Base-by-base conservation (phyloP, 2,797 vertebrate species). In the Coregonus ussuriensis region DNA sequence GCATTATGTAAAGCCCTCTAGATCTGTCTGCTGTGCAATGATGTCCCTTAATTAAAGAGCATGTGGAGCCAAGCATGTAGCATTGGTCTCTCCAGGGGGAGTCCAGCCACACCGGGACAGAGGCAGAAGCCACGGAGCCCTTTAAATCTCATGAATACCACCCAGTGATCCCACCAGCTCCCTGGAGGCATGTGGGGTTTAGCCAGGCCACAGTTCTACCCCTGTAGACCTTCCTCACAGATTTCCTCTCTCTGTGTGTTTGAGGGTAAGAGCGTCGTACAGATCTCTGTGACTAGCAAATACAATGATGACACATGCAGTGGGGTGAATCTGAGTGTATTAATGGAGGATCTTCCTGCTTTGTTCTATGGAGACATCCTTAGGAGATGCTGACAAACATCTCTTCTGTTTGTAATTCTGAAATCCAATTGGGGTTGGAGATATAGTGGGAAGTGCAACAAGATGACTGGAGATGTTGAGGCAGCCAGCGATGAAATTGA, bases 141-240 rank as follows among this genome's bases (percentile, higher is more conserved):
- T 47, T 41, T 41, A 41, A 41, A 41, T 41, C 84, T 89, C 84
- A 88, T 90, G 89, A 91, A 89, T 90, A 90, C 78, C 74, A 80
- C 82, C 81, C 83, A 83, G 77, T 84, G 84, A 80, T 81, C 90
- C 90, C 47, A 18, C 70, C 78, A 80, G 77, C 3, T 78, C 85
- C 85, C 4, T 7, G 74, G 86, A 73, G 87, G 83, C 77, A 31
- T 69, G 70, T n/a, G 72, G 79, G 84, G 77, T 84, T 78, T 79
- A 74, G 75, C 25, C 82, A 76, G 75, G 79, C 82, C 74, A 76
- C 67, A 74, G 52, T 82, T 21, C 3, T 21, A 65, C 5, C 25
- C 62, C n/a, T 65, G 6, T 29, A 29, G 7, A 14, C 54, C 18
- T n/a, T 56, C 62, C 21, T 65, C 7, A 65, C 54, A 16, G 16